phyloP scores from a whole-genome alignment of 2,797 vertebrate genomes.

The Eupleurogrammus muticus region DNA sequence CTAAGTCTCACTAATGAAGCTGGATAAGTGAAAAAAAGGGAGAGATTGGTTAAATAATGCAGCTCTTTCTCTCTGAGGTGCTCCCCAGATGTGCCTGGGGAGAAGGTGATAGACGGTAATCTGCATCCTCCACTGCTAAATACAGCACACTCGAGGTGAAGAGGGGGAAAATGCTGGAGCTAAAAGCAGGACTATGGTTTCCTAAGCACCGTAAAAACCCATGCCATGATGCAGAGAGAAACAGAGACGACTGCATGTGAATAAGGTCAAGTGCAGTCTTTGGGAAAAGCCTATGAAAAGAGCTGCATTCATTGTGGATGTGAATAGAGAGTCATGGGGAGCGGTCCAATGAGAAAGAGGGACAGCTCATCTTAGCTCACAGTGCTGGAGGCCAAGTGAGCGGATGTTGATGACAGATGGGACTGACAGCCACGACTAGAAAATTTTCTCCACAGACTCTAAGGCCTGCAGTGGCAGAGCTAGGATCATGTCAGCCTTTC shows the following conservation, averaged over 20 bases:
- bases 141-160: constrained; percentile 40
- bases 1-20: constrained; percentile 28
- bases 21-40: constrained; percentile 39
- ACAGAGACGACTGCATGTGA: constrained; percentile 28
- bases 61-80: constrained; percentile 53
- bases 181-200: constrained; percentile 52
- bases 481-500: constrained; percentile 2
- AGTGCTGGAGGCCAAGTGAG: constrained; percentile 44
- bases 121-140: constrained; percentile 34
- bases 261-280: constrained; percentile 67
- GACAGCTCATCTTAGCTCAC: constrained; percentile 31
- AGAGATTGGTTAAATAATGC: constrained; percentile 67
- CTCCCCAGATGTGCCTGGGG: constrained; percentile 48
- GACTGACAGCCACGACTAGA: constrained; percentile 40
- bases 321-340: constrained; percentile 52
- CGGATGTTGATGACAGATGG: constrained; percentile 43
- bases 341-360: constrained; percentile 30
- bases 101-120: constrained; percentile 52
- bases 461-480: constrained; percentile 8
- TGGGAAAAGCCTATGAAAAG: constrained; percentile 50
- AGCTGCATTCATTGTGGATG: constrained; percentile 34
- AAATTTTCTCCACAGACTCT: constrained; percentile 27
- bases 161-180: constrained; percentile 45
- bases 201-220: constrained; percentile 28
- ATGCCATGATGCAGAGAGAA: constrained; percentile 18